Percentiles rank a stretch among this genome's conserved stretches.
These are phyloP conservation scores for Cydia amplana DNA, from an alignment of 1,140 invertebrate genomes.

Conservation along the genomic window DNA sequence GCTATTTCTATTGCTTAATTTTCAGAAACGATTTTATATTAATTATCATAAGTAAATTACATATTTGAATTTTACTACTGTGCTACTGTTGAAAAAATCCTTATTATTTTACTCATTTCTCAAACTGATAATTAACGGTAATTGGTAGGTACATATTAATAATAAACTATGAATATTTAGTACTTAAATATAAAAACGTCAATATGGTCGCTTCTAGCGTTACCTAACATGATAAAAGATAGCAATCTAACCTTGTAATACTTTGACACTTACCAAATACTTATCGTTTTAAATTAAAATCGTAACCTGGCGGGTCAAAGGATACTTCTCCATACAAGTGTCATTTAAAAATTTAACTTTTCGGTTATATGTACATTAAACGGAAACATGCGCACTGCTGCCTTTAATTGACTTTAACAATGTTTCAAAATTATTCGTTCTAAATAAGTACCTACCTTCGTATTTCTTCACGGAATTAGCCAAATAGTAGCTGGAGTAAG, in stretches of 20 bases:
- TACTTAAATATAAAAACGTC: too few relatives aligned
- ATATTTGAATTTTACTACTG: too few relatives aligned
- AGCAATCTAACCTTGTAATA: constrained; percentile 17
- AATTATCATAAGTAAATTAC: too few relatives aligned
- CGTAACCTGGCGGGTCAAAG: neutral
- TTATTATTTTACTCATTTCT: neutral
- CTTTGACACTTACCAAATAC: neutral
- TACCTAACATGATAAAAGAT: neutral
- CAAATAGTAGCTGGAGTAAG: neutral
- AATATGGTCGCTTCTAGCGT: neutral
- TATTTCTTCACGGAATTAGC: too few relatives aligned
- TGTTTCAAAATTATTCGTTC: neutral
- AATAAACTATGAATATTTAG: neutral
- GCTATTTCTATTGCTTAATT: too few relatives aligned
- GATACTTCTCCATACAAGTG: neutral
- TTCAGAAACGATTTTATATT: too few relatives aligned
- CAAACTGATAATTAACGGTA: neutral
- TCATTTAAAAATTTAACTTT: constrained; percentile 2
- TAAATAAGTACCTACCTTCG: neutral
- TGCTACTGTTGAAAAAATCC: too few relatives aligned
- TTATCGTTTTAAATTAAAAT: neutral
- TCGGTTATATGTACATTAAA: constrained; percentile 11
- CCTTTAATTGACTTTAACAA: neutral
- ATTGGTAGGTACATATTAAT: neutral
- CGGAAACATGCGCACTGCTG: constrained; percentile 5